Conservation (phyloP, 2,888 invertebrate genomes). For the Acronicta psi region DNA sequence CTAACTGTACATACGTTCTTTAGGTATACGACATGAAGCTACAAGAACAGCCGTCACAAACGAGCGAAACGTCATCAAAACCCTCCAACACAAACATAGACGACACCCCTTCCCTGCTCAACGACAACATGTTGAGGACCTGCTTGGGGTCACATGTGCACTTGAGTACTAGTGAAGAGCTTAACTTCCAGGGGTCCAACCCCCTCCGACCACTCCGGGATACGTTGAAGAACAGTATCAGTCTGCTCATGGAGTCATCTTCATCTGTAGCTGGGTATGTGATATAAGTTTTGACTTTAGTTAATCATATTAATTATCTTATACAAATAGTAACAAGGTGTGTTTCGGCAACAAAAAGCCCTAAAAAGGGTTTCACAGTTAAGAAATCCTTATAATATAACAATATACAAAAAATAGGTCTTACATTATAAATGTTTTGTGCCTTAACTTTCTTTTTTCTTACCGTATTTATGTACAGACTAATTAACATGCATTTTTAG, state of each 20-base stretch:
- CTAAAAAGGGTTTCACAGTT: too few relatives aligned
- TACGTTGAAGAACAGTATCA: conserved; percentile 83
- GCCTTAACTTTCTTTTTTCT: too few relatives aligned
- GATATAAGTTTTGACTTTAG: too few relatives aligned
- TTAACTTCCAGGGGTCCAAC: conserved; percentile 74
- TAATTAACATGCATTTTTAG: too few relatives aligned
- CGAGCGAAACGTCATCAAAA: conserved; percentile 63
- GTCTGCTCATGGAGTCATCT: conserved; percentile 79
- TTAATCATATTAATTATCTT: too few relatives aligned
- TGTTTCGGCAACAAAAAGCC: too few relatives aligned
- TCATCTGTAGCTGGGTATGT: conserved; percentile 72
- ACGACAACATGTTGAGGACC: conserved; percentile 71
- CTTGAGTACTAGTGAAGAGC: conserved; percentile 79
- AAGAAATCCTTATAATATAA: too few relatives aligned
- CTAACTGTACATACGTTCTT: background rate
- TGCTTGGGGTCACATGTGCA: conserved; percentile 82
- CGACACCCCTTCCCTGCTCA: conserved; percentile 67
- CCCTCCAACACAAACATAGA: conserved; percentile 56
- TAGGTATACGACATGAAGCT: conserved; percentile 83
- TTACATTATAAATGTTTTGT: too few relatives aligned
- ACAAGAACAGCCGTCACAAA: conserved; percentile 76
- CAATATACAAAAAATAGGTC: too few relatives aligned
- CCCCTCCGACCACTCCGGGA: conserved; percentile 82
- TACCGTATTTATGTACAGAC: too few relatives aligned
- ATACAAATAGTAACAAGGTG: too few relatives aligned